Evolutionary conservation across 30 jellyfish, hydroid and myxozoan genomes (phyloP), one percentile per base, ranked within the genome.

Genomic region (Morbakka virulenta): DNA sequence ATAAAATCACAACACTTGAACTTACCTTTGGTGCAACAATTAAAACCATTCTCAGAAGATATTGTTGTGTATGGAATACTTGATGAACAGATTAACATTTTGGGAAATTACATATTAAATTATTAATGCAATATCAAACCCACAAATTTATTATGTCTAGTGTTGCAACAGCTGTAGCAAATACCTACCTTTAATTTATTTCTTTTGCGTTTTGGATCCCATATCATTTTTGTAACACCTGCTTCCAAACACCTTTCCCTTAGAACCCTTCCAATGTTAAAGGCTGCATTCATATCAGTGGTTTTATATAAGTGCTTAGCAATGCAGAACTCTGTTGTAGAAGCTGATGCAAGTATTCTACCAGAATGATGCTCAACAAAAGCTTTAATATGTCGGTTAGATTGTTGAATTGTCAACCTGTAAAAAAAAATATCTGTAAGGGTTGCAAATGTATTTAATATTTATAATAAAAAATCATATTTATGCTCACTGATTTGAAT

Each of bases 301-400:
- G 82, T 89, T 50, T 86, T 82, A 81, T 81, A 88, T 26, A 89
- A 31, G n/a, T 81, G 93, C 27, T 82, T 72, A 57, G 95, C 92
- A 28, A 89, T 81, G 26, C 72, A 62, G 71, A 72, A 79, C 78
- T 89, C 97, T 63, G 77, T 81, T 4, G 97, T 89, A 27, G 95
- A 76, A 52, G 97, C 97, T 52, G 87, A 89, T 21, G 69, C 92
- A 2, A 89, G 74, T 0, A 89, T 73, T 22, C 77, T 80, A 6
- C 97, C 97, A 69, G 81, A 64, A 50, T 81, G 72, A 49, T 89
- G 92, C 28, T 82, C 95, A 69, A 89, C 91, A 67, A 0, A 89
- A 0, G 95, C 97, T 32, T 85, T 89, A 3, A 81, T 89, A 66
- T 89, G 97, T 30, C 81, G 52, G 63, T 89, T 82, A 22, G 89